Base-by-base conservation (phyloP, 2,113 vertebrate genomes). In the Solenodon paradoxus region DNA sequence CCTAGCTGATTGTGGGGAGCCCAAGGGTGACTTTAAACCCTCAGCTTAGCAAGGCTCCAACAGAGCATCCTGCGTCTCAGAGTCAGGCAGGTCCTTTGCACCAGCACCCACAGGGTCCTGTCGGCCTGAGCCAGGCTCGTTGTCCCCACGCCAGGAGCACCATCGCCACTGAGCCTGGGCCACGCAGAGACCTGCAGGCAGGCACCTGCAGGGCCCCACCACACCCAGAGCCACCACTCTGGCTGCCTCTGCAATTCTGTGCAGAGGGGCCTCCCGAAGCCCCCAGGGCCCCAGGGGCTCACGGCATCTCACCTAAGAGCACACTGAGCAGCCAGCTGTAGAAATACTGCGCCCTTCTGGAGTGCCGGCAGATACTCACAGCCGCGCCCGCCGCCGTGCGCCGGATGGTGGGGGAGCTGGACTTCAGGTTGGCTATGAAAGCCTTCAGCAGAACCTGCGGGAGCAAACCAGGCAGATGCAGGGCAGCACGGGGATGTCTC, bases 251-350 rank as follows among this genome's bases (percentile, higher is more conserved):
- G 9, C 22, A 16, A 28, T 26, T 9, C 68, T 42, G 47, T 42
- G 42, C 5, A 6, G 0, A 38, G 69, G 16, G 35, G 9, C 4
- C 19, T 63, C 47, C 24, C 82, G 4, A 12, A 24, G 55, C 35
- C 10, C 47, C 30, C 2, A 3, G n/a, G n/a, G n/a, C n/a, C n/a
- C n/a, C 1, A 0, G 2, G 7, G 5, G 9, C 2, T 30, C 28
- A 0, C 2, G 10, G 59, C 28, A 2, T 28, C 98, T 94, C 98
- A 99, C 99, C 99, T 66, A 99, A 97, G 84, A 99, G 99, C 83
- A 99, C 99, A 74, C 99, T 99, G 55, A 99, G 98, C 26, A 99
- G 98, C 99, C 99, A 99, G 68, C 99, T 99, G 98, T 99, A 99
- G 96, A 99, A 99, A 97, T 99, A 99, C 85, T 99, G 99, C 1